phyloP scores from a whole-genome alignment of 1,140 invertebrate genomes.

The Chironomus striatipennis region DNA sequence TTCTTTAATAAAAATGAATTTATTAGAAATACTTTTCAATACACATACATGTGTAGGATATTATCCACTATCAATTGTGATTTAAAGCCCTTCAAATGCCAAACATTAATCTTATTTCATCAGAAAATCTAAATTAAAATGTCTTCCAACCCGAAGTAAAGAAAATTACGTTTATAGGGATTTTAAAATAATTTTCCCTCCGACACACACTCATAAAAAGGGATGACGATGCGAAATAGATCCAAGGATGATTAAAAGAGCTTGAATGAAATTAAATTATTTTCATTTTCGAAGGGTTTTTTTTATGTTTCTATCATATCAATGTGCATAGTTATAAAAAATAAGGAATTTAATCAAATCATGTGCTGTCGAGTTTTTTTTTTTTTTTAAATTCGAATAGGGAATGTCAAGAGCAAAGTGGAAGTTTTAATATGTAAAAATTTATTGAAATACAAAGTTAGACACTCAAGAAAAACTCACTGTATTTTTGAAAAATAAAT shows the following conservation, averaged over 20 bases:
- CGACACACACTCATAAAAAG: neutral
- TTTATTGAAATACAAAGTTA: too few species aligned
- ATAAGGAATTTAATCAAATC: neutral
- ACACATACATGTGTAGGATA: too few species aligned
- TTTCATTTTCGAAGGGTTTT: neutral
- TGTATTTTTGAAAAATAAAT: too few species aligned
- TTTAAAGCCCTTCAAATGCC: constrained; percentile 19
- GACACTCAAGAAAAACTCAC: too few species aligned
- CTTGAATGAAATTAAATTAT: neutral
- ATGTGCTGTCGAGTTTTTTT: neutral
- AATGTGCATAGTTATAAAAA: neutral
- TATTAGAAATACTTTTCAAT: too few species aligned
- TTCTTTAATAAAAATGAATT: too few species aligned
- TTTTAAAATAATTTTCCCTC: neutral
- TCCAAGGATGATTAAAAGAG: neutral
- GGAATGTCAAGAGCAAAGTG: too few species aligned
- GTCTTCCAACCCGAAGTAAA: neutral
- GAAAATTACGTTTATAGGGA: neutral
- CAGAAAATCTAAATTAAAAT: constrained; percentile 19
- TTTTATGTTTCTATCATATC: neutral
- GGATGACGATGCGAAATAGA: neutral
- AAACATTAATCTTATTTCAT: neutral
- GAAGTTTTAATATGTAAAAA: too few species aligned
- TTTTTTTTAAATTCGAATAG: too few species aligned
- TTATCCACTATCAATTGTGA: neutral